phyloP scores from a whole-genome alignment of 2,888 invertebrate species.

The Pelosia muscerda region DNA sequence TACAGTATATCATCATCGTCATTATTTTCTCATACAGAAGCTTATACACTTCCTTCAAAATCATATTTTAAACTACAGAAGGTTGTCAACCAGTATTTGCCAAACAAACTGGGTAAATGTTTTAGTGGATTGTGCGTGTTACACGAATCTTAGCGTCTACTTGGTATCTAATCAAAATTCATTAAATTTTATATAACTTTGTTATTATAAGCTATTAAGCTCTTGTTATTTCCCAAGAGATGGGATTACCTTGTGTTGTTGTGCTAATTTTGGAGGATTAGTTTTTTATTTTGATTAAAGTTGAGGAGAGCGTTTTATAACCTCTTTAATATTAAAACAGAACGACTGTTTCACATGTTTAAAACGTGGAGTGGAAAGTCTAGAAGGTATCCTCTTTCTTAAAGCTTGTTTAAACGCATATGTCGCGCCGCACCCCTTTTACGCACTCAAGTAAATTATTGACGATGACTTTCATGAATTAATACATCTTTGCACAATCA shows the following conservation, averaged over 20 bases:
- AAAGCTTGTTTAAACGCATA: no score
- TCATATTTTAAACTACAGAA: constrained; percentile 26
- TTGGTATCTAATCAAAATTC: constrained; percentile 28
- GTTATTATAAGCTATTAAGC: constrained; percentile 14
- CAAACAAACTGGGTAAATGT: constrained; percentile 25
- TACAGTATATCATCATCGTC: background rate
- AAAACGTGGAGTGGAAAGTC: background rate
- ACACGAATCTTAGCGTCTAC: constrained; percentile 20
- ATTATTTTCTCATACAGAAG: background rate
- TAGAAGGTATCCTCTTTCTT: no score
- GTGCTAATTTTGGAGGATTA: background rate
- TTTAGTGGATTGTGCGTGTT: constrained; percentile 22
- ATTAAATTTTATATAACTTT: constrained; percentile 27
- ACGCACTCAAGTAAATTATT: no score
- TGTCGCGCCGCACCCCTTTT: no score
- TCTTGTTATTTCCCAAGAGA: constrained; percentile 13
- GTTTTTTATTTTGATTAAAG: background rate
- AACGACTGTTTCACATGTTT: no score
- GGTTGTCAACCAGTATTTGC: constrained; percentile 26
- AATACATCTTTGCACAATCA: no score
- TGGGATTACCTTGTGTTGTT: background rate
- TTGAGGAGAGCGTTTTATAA: background rate
- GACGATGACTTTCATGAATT: no score
- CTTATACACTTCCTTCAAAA: constrained; percentile 1
- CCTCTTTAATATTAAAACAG: background rate